Base-by-base conservation (phyloP, 1,140 invertebrate genomes). In the Pseudachorutes palmiensis region DNA sequence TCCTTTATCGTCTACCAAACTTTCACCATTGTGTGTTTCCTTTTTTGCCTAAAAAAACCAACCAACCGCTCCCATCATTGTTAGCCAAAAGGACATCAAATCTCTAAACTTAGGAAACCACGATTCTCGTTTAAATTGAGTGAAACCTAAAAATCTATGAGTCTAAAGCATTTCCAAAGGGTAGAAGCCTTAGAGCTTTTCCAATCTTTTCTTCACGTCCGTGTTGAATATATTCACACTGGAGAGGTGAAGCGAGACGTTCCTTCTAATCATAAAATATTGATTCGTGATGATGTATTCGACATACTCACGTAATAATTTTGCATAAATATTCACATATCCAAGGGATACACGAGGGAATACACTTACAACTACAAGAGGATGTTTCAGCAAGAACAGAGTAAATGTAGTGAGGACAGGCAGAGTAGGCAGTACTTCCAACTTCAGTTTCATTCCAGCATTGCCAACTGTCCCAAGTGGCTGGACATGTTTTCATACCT, bases 401-500 rank as follows among this genome's bases (percentile, higher is more conserved):
- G 62, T 77, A 78, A 55, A 80, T 78, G 72, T 79, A 80, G 14
- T 65, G 49, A 12, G 79, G 79, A 67, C 80, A 81, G 26, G 64
- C 36, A 5, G 51, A 62, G 28, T 73, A 36, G 0, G 75, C 69
- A 19, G 62, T 59, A 66, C 61, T 24, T 69, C 70, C 26, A 71
- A 72, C 14, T 36, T 59, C 36, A 63, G 68, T 24, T 75, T 72
- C 72, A n/a, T 74, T 61, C 76, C 78, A 81, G 66, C 81, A 82
- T 33, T 76, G 75, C 80, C 80, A 81, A 3, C 80, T 80, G 69
- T 81, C 80, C 80, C 80, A 82, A 0, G 78, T 80, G 24, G 75
- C 62, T 2, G 79, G 79, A 74, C 79, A 81, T 1, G 16, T 48
- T 36, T n/a, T 28, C 2, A 30, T 31, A 36, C 14, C 61, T 49